phyloP scores from a whole-genome alignment of 2,113 vertebrate species.

The Nesoenas mayeri region DNA sequence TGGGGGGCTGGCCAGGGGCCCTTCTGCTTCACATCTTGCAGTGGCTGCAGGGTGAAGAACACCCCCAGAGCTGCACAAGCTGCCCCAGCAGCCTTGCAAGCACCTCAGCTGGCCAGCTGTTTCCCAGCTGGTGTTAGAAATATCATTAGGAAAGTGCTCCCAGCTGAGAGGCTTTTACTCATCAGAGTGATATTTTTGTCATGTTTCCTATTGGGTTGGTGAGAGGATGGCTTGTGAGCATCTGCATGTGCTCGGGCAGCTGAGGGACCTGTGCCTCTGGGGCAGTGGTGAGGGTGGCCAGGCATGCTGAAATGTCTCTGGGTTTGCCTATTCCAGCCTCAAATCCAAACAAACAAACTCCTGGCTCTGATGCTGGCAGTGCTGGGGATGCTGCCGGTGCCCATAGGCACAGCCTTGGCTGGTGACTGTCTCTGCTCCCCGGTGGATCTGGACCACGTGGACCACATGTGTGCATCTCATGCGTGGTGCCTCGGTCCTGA shows the following conservation, averaged over 20 bases:
- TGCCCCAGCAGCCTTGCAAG: background rate
- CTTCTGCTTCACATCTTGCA: background rate
- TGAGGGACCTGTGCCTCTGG: background rate
- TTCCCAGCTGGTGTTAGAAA: background rate
- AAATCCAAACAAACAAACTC: background rate
- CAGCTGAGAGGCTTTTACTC: background rate
- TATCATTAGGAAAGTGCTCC: background rate
- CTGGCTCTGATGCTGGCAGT: background rate
- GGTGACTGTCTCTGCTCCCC: background rate
- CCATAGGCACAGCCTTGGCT: rapidly evolving
- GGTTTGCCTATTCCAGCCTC: background rate
- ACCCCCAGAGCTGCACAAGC: background rate
- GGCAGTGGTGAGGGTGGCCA: too few species aligned
- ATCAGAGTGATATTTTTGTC: background rate
- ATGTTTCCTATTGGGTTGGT: background rate
- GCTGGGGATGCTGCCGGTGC: background rate
- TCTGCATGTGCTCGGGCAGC: background rate
- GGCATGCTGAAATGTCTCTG: background rate
- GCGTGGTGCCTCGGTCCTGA: background rate
- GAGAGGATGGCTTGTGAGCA: rapidly evolving
- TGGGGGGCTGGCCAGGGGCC: background rate
- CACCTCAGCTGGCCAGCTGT: background rate
- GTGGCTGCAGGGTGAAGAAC: background rate
- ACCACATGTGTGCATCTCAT: rapidly evolving
- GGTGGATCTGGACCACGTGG: background rate